Conservation (phyloP, 2,797 vertebrate genomes). For the Anabacerthia variegaticeps region DNA sequence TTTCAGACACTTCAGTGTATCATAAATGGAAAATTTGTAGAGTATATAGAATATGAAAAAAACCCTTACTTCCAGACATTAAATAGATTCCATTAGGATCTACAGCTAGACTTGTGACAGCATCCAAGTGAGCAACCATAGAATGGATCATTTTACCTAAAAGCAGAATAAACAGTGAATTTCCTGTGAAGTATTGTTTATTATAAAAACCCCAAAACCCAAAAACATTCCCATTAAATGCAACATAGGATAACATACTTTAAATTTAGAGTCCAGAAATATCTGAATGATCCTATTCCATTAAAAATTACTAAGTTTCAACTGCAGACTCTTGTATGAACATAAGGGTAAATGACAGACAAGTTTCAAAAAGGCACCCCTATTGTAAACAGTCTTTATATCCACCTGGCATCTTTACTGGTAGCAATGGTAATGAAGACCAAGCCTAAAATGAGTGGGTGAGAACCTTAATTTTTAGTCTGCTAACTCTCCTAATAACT, state of each 20-base stretch:
- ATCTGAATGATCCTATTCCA: background rate
- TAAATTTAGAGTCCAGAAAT: background rate
- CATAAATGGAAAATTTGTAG: background rate
- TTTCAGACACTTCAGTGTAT: background rate
- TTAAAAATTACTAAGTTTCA: background rate
- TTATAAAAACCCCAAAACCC: background rate
- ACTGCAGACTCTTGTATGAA: background rate
- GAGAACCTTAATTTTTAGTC: background rate
- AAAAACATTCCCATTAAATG: background rate
- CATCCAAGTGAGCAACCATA: constrained; percentile 98
- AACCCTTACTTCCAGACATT: constrained; percentile 96
- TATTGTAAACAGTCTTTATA: background rate
- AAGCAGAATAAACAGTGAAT: constrained; percentile 33
- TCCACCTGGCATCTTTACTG: background rate
- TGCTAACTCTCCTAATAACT: background rate
- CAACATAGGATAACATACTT: background rate
- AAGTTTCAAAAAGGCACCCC: background rate
- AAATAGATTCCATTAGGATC: constrained; percentile 99
- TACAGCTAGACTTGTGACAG: constrained; percentile 96
- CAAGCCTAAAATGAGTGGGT: background rate
- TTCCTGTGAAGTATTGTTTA: background rate
- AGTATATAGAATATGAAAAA: background rate
- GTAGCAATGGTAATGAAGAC: background rate
- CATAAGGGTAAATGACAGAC: background rate
- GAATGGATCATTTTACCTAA: constrained; percentile 96